These are phyloP conservation scores for Brachycybe producta DNA, from an alignment of 2,888 invertebrate species.

Conservation along the genomic window DNA sequence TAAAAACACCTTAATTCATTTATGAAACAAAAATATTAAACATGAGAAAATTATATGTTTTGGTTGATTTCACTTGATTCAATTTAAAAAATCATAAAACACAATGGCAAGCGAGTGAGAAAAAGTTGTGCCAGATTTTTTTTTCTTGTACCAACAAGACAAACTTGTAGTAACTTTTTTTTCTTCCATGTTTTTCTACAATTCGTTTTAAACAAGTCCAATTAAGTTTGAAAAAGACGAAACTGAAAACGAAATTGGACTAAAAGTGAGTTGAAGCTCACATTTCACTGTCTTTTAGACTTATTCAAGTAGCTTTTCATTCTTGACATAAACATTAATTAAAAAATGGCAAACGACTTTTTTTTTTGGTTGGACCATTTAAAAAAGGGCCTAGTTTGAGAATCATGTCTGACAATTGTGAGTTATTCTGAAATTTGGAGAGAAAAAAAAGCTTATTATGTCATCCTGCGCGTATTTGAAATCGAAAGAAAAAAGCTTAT, in stretches of 20 bases:
- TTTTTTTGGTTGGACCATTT: neutral
- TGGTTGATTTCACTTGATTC: too few species aligned
- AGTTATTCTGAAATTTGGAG: neutral
- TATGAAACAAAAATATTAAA: too few species aligned
- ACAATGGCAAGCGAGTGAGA: too few species aligned
- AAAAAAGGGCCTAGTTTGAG: too few species aligned
- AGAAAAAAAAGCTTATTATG: neutral
- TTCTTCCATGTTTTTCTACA: neutral
- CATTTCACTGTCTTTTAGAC: constrained; percentile 13
- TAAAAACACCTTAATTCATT: neutral
- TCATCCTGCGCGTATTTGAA: too few species aligned
- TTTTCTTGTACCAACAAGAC: too few species aligned
- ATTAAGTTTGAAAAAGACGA: constrained; percentile 9
- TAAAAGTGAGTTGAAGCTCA: neutral
- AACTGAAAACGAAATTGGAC: constrained; percentile 4
- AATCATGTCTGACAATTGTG: too few species aligned
- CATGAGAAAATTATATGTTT: too few species aligned
- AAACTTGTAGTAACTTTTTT: neutral
- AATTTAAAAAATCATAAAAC: too few species aligned
- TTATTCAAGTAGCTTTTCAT: constrained; percentile 6
- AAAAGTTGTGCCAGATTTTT: too few species aligned
- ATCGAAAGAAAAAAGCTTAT: too few species aligned
- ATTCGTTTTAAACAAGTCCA: constrained; percentile 2
- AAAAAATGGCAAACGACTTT: neutral
- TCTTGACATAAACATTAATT: constrained; percentile 12